Conservation (phyloP, 2,797 vertebrate species). For the Champsocephalus esox region DNA sequence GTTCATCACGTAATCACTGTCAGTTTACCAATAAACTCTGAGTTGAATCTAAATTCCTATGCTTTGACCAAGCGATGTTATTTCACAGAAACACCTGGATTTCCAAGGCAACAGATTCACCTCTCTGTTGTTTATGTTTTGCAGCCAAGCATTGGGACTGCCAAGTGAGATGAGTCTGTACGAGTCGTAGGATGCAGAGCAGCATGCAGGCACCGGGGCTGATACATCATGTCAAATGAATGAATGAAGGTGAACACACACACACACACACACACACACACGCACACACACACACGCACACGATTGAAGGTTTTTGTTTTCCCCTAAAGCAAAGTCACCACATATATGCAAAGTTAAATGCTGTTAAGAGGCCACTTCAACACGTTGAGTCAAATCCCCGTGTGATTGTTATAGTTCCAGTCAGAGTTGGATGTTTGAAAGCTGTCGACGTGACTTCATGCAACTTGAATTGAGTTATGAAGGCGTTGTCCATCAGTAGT, state of each 20-base stretch:
- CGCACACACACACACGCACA: background rate
- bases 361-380: conserved; percentile 42
- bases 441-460: conserved; percentile 18
- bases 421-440: conserved; percentile 20
- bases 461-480: conserved; percentile 24
- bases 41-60: conserved; percentile 30
- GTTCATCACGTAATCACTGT: conserved; percentile 18
- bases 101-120: conserved; percentile 37
- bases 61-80: conserved; percentile 25
- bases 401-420: conserved; percentile 13
- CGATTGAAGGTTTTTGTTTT: conserved; percentile 15
- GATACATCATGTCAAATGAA: conserved; percentile 33
- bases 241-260: conserved; percentile 12
- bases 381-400: conserved; percentile 54
- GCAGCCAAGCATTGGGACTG: conserved; percentile 49
- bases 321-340: conserved; percentile 51
- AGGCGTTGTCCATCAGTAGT: conserved; percentile 34
- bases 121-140: conserved; percentile 43
- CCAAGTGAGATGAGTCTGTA: conserved; percentile 39
- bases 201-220: conserved; percentile 13
- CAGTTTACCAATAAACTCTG: background rate
- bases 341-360: conserved; percentile 48
- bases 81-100: conserved; percentile 61
- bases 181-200: conserved; percentile 26
- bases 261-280: background rate